Base-by-base conservation (phyloP, 2,797 vertebrate genomes). In the Microtus obscurus region DNA sequence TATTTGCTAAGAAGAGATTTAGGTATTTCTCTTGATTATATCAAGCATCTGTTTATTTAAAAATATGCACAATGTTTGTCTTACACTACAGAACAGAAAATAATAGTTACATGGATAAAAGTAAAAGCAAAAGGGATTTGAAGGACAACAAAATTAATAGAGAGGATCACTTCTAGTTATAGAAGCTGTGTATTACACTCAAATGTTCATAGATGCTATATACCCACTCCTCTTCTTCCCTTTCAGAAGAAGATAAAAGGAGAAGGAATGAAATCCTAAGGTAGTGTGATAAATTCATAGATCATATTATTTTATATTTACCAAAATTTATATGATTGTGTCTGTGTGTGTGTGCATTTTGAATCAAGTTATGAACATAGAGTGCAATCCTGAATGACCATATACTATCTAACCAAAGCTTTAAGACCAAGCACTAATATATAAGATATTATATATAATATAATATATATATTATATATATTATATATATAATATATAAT, bases 31-130 rank as follows among this genome's bases (percentile, higher is more conserved):
- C 23, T 10, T 34, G 5, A 67, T 3, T 10, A 37, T 73, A n/a
- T 27, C 61, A 1, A 67, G 23, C 5, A 43, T 63, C 51, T 51
- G 1, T 43, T 74, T 56, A 87, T 69, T 88, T 77, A 23, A 12
- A 90, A n/a, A 31, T 0, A 10, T 88, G 4, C 10, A 14, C 6
- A 16, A 51, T 29, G 6, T n/a, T n/a, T 25, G 4, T 51, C 7
- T 19, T 61, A 10, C 3, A 4, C 16, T 19, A 4, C 65, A 65
- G 4, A 34, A 27, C 6, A 53, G 6, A 23, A 1, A 6, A 16
- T 0, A 9, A 2, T 7, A 61, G 6, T 14, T 8, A 0, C 1
- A 65, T 4, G 51, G 1, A 5, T 65, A 67, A 81, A 19, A 56
- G 1, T 48, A 12, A 56, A 76, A 82, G 2, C 23, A 21, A 9